Conservation (phyloP, 1,140 invertebrate species). For the Ptiloglossa arizonensis region DNA sequence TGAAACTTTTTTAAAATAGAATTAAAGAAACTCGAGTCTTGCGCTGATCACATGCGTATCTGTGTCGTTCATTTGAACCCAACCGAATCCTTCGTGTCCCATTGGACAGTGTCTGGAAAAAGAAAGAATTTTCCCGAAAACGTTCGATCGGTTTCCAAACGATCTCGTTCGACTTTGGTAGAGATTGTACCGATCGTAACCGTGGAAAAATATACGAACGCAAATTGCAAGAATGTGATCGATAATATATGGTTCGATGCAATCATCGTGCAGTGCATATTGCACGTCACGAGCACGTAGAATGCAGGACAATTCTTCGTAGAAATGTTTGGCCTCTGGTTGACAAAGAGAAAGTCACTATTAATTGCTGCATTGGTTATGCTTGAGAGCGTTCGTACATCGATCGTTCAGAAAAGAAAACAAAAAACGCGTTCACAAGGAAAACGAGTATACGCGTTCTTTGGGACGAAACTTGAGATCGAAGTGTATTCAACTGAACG, state of each 20-base stretch:
- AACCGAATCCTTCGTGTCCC: background rate
- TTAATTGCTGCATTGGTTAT: background rate
- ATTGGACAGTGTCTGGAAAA: too few species aligned
- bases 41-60: background rate
- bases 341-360: background rate
- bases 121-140: too few species aligned
- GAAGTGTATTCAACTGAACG: background rate
- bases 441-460: background rate
- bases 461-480: background rate
- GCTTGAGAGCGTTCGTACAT: background rate
- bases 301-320: background rate
- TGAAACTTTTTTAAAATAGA: conserved; percentile 64
- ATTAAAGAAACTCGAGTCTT: background rate
- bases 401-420: background rate
- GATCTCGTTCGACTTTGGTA: too few species aligned
- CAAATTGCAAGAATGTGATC: too few species aligned
- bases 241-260: too few species aligned
- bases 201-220: too few species aligned
- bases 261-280: too few species aligned
- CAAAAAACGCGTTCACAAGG: background rate
- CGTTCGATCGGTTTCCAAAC: too few species aligned
- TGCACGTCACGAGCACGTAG: background rate
- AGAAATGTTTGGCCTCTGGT: background rate
- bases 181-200: too few species aligned
- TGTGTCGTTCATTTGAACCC: background rate